Percentiles rank a stretch among this genome's conserved stretches.
Conservation (phyloP, 2,113 vertebrate genomes). For the Sakesphorus luctuosus region DNA sequence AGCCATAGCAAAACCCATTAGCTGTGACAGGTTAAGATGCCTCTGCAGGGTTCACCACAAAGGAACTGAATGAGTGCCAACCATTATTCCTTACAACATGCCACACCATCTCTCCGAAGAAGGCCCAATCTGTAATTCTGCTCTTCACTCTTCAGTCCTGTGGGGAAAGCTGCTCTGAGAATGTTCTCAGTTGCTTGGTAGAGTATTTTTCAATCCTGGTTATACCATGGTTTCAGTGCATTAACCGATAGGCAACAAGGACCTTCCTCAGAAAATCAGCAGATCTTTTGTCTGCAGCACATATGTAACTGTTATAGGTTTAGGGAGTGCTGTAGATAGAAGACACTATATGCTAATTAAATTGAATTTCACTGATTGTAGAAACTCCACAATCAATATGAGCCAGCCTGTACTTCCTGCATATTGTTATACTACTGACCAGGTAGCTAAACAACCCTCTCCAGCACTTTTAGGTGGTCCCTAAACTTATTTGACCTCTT, state of each 20-base stretch:
- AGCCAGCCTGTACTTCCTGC: background rate
- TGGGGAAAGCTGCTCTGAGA: background rate
- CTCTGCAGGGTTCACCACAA: conserved; percentile 43
- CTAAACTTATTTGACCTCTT: background rate
- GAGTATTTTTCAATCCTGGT: background rate
- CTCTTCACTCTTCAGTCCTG: background rate
- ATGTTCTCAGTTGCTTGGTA: background rate
- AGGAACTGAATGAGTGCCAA: conserved; percentile 48
- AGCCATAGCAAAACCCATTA: conserved; percentile 62
- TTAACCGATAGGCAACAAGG: background rate
- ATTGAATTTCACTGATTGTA: background rate
- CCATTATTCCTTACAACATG: background rate
- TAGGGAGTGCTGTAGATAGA: background rate
- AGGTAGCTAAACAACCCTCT: background rate
- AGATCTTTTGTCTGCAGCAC: background rate
- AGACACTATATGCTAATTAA: background rate
- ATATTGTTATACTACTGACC: background rate
- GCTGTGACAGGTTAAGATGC: conserved; percentile 68
- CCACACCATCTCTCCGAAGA: background rate
- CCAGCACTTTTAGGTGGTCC: background rate
- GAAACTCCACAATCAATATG: background rate
- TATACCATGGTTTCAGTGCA: background rate
- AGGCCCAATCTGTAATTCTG: background rate
- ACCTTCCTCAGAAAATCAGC: background rate
- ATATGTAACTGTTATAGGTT: background rate